Evolutionary conservation across 2,888 invertebrate genomes (phyloP).

Genomic region (Tridacna gigas): DNA sequence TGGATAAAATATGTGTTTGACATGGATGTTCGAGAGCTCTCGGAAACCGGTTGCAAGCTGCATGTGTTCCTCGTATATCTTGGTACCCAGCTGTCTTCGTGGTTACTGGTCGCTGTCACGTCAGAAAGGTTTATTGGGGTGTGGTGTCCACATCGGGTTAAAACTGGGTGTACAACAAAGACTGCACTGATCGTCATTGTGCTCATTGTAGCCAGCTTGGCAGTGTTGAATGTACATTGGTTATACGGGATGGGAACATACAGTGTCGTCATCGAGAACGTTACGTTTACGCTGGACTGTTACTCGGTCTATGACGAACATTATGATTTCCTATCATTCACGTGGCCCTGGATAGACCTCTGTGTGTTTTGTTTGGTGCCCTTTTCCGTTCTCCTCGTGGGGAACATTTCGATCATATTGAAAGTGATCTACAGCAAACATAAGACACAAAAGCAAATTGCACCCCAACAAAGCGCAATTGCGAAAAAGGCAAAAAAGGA

Average conservation of each 20-base stretch:
- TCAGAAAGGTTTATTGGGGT: constrained; percentile 75
- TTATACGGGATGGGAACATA: constrained; percentile 61
- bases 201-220: constrained; percentile 54
- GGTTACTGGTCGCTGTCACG: constrained; percentile 79
- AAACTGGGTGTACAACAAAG: constrained; percentile 65
- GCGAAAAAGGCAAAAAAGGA: background rate
- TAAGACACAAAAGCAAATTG: constrained; percentile 36
- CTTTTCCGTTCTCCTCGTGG: constrained; percentile 67
- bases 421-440: constrained; percentile 60
- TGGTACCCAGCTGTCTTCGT: constrained; percentile 73
- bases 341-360: constrained; percentile 78
- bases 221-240: constrained; percentile 69
- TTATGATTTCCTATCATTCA: constrained; percentile 43
- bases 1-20: constrained; percentile 61
- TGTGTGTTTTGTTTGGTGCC: constrained; percentile 73
- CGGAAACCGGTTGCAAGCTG: constrained; percentile 65
- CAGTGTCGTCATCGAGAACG: constrained; percentile 13
- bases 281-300: constrained; percentile 45
- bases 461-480: background rate
- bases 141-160: constrained; percentile 75
- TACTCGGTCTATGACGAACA: constrained; percentile 47
- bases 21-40: constrained; percentile 65
- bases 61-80: constrained; percentile 73
- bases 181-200: constrained; percentile 56
- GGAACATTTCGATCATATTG: constrained; percentile 72